Evolutionary conservation across 2,888 invertebrate species (phyloP), one percentile per base, ranked within the genome.

Genomic region (Chouioia cunea): DNA sequence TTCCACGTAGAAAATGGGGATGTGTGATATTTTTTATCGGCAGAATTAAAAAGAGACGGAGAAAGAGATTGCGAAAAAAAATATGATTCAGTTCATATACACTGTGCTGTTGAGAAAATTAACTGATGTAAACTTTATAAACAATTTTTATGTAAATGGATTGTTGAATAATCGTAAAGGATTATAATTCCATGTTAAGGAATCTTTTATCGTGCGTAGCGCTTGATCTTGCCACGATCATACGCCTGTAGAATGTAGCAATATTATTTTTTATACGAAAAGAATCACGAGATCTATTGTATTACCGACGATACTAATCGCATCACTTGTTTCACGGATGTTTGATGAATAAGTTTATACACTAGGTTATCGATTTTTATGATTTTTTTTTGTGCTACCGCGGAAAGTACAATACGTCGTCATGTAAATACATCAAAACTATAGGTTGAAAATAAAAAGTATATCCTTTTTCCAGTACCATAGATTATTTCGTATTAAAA

Each of bases 81-180:
- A 62, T 64, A 65, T 56, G 57, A 68, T 62, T 73, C 10, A 58
- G 56, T 65, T 65, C 60, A 68, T 71, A 73, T 73, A 64, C 54
- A 68, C 47, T 71, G 63, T 23, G 67, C 52, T 70, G 73, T 71
- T 73, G 63, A 69, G 20, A 65, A 65, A 71, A 58, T 73, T 48
- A 46, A 60, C 70, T 70, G 60, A 70, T 67, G 59, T 64, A 73
- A 50, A 67, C 67, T 70, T 73, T 73, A 64, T 70, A 69, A 62
- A 58, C 63, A 68, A 50, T 68, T 58, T 69, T 64, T 68, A 73
- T 71, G 71, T 71, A 73, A 57, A 73, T 73, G 65, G 56, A 69
- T 73, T 73, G 71, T 73, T 71, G 48, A 68, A 71, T 73, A 65
- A 68, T 58, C 70, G n/a, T 71, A 69, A 73, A 69, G 44, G 58